Conservation (phyloP, 1,140 invertebrate species). For the Augochlora pura region DNA sequence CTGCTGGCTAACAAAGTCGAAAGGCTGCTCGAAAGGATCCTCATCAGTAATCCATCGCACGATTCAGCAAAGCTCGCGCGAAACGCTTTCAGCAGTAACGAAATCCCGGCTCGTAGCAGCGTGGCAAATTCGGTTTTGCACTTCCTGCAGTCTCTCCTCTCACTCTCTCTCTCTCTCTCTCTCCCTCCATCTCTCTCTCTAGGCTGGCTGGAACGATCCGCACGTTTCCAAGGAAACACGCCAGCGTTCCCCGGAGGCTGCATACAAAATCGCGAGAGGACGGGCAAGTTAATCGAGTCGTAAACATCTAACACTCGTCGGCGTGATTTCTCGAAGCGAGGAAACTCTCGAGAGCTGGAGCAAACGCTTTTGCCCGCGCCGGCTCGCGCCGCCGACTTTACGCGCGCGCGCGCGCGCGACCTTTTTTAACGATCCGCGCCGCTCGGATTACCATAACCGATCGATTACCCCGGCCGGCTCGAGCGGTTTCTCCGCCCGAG, state of each 20-base stretch:
- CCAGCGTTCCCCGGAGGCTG: slow-evolving; percentile 9
- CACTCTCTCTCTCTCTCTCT: too few species aligned
- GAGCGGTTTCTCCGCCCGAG: slow-evolving; percentile 29
- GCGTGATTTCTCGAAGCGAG: slow-evolving; percentile 32
- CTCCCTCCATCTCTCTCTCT: too few species aligned
- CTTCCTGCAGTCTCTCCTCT: not conserved
- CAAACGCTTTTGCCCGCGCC: too few species aligned
- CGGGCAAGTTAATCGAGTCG: slow-evolving; percentile 49
- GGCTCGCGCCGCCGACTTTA: too few species aligned
- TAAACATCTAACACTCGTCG: slow-evolving; percentile 46
- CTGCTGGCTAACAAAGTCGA: too few species aligned
- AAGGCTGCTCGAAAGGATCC: too few species aligned
- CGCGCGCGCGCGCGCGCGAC: slow-evolving; percentile 9
- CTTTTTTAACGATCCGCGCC: slow-evolving; percentile 54
- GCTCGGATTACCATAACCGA: slow-evolving; percentile 58
- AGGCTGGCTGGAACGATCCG: not conserved
- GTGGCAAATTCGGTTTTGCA: not conserved
- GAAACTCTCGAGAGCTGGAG: not conserved
- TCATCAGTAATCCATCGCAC: not conserved
- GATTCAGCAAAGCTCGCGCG: not conserved
- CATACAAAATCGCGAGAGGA: not conserved
- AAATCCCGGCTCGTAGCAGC: not conserved
- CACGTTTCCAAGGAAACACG: slow-evolving; percentile 10
- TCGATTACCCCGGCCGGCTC: slow-evolving; percentile 38
- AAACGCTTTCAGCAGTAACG: not conserved